These are phyloP conservation scores for Dicentrarchus labrax DNA, from an alignment of 2,113 vertebrate species.

Conservation along the genomic window DNA sequence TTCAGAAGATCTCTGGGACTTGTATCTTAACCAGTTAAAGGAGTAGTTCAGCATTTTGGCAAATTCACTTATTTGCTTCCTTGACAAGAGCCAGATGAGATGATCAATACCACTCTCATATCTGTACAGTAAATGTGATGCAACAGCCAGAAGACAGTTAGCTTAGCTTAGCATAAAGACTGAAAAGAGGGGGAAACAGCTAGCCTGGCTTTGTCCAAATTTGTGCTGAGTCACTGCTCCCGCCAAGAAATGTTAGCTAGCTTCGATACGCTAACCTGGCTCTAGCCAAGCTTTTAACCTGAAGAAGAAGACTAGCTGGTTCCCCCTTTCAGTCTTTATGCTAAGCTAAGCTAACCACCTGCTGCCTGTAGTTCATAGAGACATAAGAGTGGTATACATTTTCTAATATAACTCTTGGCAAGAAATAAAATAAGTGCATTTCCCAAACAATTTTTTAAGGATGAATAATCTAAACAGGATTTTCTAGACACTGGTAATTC, in stretches of 20 bases:
- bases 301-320: not conserved
- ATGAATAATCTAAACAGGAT: not conserved
- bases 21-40: not conserved
- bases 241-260: not conserved
- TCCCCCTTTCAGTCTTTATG: not conserved
- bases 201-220: not conserved
- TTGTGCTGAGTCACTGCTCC: not conserved
- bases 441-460: not conserved
- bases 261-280: not conserved
- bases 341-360: not conserved
- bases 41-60: not conserved
- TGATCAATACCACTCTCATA: not conserved
- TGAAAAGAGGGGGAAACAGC: not conserved
- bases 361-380: not conserved
- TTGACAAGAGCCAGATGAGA: not conserved
- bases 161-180: not conserved
- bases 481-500: not conserved
- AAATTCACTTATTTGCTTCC: not conserved
- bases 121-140: not conserved
- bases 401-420: not conserved
- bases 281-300: not conserved
- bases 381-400: not conserved
- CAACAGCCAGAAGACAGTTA: not conserved
- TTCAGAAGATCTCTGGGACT: conserved; percentile 2
- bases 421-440: not conserved